Conservation (phyloP, 2,797 vertebrate species). For the Chaunax sp. region DNA sequence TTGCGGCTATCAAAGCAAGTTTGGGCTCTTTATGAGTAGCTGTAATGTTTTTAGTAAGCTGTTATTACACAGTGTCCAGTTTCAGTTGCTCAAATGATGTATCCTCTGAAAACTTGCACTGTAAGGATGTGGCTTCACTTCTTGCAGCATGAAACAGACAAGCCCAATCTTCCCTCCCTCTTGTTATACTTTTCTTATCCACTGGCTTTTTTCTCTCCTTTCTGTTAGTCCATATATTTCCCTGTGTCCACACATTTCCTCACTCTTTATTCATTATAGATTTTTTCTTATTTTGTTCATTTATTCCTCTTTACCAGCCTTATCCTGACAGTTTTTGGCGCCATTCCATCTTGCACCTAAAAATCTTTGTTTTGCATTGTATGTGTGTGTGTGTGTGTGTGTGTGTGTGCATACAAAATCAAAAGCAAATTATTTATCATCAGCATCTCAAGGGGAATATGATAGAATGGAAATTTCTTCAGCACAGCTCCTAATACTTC, state of each 20-base stretch:
- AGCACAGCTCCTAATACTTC: slow-evolving; percentile 63
- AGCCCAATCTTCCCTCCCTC: slow-evolving; percentile 38
- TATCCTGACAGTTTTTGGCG: slow-evolving; percentile 27
- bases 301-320: slow-evolving; percentile 16
- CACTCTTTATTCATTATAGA: slow-evolving; percentile 19
- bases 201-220: slow-evolving; percentile 2
- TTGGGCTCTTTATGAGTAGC: slow-evolving; percentile 75
- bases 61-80: slow-evolving; percentile 78
- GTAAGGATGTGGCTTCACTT: slow-evolving; percentile 69
- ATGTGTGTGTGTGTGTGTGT: slow-evolving; percentile 7
- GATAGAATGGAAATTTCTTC: slow-evolving; percentile 75
- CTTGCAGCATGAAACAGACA: slow-evolving; percentile 35
- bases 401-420: slow-evolving; percentile 27
- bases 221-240: slow-evolving; percentile 26
- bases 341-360: slow-evolving; percentile 22
- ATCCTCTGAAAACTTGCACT: slow-evolving; percentile 69
- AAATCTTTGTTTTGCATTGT: slow-evolving; percentile 30
- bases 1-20: slow-evolving; percentile 75
- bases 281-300: slow-evolving; percentile 38
- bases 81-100: slow-evolving; percentile 75
- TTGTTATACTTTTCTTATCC: slow-evolving; percentile 4
- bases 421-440: slow-evolving; percentile 55
- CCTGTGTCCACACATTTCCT: slow-evolving; percentile 14
- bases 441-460: slow-evolving; percentile 67
- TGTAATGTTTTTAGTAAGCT: slow-evolving; percentile 82